These are phyloP conservation scores for Galaxea fascicularis DNA, from an alignment of 92 coral and sea anemone genomes.

Conservation along the genomic window DNA sequence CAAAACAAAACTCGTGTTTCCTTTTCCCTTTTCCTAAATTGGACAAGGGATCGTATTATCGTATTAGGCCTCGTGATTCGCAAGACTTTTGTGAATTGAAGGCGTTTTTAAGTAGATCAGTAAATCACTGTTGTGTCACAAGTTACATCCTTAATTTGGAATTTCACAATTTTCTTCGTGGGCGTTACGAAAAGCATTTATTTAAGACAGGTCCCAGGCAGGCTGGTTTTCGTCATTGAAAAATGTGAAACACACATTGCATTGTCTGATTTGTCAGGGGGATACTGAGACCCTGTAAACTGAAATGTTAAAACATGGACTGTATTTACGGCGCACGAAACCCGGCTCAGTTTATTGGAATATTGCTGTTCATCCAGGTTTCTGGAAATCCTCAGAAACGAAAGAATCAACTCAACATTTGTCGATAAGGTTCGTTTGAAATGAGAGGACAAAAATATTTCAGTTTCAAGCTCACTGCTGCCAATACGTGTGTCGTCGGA, in stretches of 20 bases:
- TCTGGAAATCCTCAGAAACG: too few species aligned
- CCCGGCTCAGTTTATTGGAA: too few species aligned
- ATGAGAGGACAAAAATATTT: neutral
- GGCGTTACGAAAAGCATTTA: neutral
- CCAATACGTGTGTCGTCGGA: too few species aligned
- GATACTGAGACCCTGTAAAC: too few species aligned
- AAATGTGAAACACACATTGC: neutral
- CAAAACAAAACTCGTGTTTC: neutral
- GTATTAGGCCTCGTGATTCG: neutral
- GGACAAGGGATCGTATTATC: neutral
- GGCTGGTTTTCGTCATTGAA: slow-evolving; percentile 4
- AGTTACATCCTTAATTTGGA: neutral
- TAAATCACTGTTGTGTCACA: neutral
- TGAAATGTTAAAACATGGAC: too few species aligned
- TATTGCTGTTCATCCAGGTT: too few species aligned
- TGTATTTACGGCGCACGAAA: too few species aligned
- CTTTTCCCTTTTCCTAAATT: neutral
- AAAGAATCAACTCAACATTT: too few species aligned
- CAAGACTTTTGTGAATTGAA: neutral
- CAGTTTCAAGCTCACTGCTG: neutral
- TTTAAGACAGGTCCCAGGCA: neutral
- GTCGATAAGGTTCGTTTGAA: neutral
- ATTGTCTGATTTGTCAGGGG: neutral
- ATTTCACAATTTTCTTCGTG: slow-evolving; percentile 21
- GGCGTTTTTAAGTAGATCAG: neutral